Evolutionary conservation across 2,888 invertebrate species (phyloP), one percentile per base, ranked within the genome.

Genomic region (Lymantria monacha): DNA sequence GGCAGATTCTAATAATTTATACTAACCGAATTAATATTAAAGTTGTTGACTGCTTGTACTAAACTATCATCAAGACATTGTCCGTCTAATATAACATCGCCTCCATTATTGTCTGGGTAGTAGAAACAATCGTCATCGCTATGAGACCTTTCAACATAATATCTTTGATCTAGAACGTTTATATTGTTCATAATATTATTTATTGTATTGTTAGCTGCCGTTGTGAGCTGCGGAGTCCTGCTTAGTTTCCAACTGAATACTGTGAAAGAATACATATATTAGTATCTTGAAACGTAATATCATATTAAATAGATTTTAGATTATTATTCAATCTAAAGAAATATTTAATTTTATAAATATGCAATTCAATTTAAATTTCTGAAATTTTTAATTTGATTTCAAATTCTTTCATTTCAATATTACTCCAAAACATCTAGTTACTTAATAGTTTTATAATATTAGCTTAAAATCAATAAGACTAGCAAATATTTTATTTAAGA

Each of bases 191-290:
- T 78, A 0, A 70, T 63, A 3, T 45, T 51, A 36, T 76, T 64
- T 44, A 89, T 85, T 0, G 54, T 58, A 0, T 55, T 44, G 10
- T 38, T 45, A 1, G 78, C 69, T 0, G 12, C 55, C 1, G 50
- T 13, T 11, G 73, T 57, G 1, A 88, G 58, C 7, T 36, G 53
- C 11, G 56, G 69, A 1, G 51, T 30, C 58, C 81, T 76, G 49
- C 88, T 83, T 1, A 89, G 69, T 51, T 86, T 86, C 83, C 84
- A 88, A 53, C 83, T 83, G 51, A 69, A 66, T 10, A 88, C 88
- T 89, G 68, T 43, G 46, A 49, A 48, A 36, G 46, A n/a, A 38
- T 38, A 38, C 2, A 33, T 12, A 38, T n/a, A 38, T 38, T 38
- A n/a, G 13, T 7, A n/a, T 22, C 1, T 3, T 36, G 36, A 36